phyloP scores from a whole-genome alignment of 2,888 invertebrate species.

The Griposia aprilina region DNA sequence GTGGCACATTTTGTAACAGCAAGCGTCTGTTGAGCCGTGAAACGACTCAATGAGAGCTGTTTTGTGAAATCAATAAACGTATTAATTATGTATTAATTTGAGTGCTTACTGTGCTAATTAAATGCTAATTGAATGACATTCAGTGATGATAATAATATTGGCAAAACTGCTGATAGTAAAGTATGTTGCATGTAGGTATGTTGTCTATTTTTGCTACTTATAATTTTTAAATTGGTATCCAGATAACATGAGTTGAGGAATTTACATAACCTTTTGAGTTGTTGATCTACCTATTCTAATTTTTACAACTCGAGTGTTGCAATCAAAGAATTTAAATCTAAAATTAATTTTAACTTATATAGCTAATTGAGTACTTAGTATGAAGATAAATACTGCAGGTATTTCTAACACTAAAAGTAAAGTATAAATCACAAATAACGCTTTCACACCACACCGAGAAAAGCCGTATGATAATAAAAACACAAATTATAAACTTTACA shows the following conservation, averaged over 20 bases:
- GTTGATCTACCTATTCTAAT: neutral
- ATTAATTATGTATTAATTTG: slow-evolving; percentile 45
- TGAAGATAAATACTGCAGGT: slow-evolving; percentile 2
- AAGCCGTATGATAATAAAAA: slow-evolving; percentile 40
- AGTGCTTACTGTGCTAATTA: slow-evolving; percentile 40
- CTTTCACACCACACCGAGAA: slow-evolving; percentile 15
- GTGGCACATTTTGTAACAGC: slow-evolving; percentile 39
- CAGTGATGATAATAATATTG: slow-evolving; percentile 25
- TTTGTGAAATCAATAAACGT: slow-evolving; percentile 49
- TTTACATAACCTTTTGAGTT: neutral
- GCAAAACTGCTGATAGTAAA: slow-evolving; percentile 5
- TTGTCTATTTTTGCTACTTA: slow-evolving; percentile 1
- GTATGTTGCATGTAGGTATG: neutral
- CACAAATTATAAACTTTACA: slow-evolving; percentile 53
- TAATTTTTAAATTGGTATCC: neutral
- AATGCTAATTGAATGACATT: slow-evolving; percentile 42
- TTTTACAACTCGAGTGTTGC: neutral
- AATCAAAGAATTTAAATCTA: neutral
- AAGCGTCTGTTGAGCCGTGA: slow-evolving; percentile 28
- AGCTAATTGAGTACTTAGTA: neutral
- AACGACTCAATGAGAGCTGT: slow-evolving; percentile 27
- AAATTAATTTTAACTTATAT: neutral
- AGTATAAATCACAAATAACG: slow-evolving; percentile 18
- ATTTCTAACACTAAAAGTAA: slow-evolving; percentile 4
- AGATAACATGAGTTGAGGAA: neutral